These are phyloP conservation scores for Botia almorhae DNA, from an alignment of 2,797 vertebrate species.

Conservation along the genomic window DNA sequence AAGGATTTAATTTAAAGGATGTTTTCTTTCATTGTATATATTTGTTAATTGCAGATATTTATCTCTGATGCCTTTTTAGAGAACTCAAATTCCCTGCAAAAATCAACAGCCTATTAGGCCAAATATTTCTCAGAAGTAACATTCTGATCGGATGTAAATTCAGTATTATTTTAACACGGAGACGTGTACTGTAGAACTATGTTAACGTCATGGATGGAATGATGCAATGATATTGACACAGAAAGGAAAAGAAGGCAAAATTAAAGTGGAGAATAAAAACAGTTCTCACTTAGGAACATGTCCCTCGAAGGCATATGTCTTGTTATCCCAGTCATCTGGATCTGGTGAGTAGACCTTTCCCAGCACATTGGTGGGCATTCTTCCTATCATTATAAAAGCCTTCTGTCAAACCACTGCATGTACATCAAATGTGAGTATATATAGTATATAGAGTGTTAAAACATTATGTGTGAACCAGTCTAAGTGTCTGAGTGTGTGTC, in stretches of 20 bases:
- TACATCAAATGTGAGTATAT: background rate
- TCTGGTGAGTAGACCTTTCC: conserved; percentile 89
- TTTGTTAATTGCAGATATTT: background rate
- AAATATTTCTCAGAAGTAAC: conserved; percentile 12
- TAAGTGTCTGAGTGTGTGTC: background rate
- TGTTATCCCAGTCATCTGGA: conserved; percentile 92
- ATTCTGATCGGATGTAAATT: background rate
- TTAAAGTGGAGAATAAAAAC: background rate
- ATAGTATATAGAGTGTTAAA: background rate
- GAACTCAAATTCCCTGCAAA: background rate
- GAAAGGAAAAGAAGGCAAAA: conserved; percentile 6
- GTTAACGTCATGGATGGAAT: conserved; percentile 4
- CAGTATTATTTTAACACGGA: background rate
- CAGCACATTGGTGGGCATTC: conserved; percentile 82
- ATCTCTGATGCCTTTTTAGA: background rate
- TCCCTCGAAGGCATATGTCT: conserved; percentile 88
- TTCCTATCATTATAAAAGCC: conserved; percentile 75
- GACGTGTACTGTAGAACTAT: conserved; percentile 6
- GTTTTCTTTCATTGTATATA: background rate
- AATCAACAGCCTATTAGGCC: background rate
- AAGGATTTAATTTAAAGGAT: too few relatives aligned
- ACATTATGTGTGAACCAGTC: background rate
- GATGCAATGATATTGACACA: conserved; percentile 15
- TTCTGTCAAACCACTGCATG: conserved; percentile 17
- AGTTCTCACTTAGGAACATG: conserved; percentile 83